Percentiles rank a stretch among this genome's conserved stretches.
These are phyloP conservation scores for Oreotragus oreotragus DNA, from an alignment of 2,113 vertebrate species.

Conservation along the genomic window DNA sequence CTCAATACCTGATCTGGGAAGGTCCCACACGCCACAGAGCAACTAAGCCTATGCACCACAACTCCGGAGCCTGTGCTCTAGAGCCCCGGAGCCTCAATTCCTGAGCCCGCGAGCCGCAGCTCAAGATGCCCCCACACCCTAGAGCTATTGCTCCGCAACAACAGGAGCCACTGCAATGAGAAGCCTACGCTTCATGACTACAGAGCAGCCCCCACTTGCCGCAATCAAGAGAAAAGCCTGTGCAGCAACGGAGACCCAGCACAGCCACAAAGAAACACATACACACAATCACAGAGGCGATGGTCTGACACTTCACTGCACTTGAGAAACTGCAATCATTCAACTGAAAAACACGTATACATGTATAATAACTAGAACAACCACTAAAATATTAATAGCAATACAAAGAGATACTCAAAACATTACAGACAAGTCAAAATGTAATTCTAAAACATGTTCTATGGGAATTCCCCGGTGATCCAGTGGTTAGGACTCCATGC, in stretches of 20 bases:
- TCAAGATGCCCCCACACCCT: background rate
- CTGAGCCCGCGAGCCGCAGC: rapidly evolving
- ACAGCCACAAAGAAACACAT: background rate
- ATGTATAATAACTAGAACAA: background rate
- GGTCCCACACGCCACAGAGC: background rate
- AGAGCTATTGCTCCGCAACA: background rate
- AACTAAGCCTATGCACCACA: background rate
- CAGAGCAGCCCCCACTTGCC: background rate
- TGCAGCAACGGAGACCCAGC: background rate
- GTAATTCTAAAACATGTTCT: background rate
- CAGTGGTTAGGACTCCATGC: background rate
- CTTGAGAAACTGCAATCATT: background rate
- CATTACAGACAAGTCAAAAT: background rate
- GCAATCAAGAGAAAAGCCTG: background rate
- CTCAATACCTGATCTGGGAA: background rate
- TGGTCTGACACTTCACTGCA: background rate
- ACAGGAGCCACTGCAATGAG: background rate
- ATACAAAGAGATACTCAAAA: background rate
- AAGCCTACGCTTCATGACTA: background rate
- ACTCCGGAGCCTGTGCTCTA: background rate
- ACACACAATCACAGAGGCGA: background rate
- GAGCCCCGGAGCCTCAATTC: background rate
- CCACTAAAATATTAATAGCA: background rate
- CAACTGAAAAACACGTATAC: background rate
- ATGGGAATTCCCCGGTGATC: background rate